phyloP scores from a whole-genome alignment of 2,888 invertebrate species.

The Norana najaformis region DNA sequence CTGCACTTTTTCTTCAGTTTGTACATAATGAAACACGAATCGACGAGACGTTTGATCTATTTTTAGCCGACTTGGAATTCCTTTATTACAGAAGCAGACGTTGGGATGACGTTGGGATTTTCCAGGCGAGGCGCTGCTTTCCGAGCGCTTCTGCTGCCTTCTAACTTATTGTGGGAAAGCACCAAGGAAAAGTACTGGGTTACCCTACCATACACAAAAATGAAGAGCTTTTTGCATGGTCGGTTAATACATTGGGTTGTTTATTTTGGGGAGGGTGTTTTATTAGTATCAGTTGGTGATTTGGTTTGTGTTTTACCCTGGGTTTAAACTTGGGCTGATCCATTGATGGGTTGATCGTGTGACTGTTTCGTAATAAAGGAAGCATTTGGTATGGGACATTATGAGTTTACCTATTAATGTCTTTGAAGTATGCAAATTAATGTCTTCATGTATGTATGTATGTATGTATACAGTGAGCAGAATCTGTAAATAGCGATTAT shows the following conservation, averaged over 20 bases:
- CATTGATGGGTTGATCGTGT: not conserved
- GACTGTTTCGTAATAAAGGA: not conserved
- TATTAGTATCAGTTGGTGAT: not conserved
- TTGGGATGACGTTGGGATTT: not conserved
- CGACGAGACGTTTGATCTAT: not conserved
- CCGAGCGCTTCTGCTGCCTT: not conserved
- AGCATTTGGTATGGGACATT: conserved; percentile 6
- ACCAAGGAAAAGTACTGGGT: too few relatives aligned
- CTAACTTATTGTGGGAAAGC: too few relatives aligned
- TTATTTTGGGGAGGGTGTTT: not conserved
- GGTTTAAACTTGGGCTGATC: not conserved
- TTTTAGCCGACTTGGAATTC: conserved; percentile 6
- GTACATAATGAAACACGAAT: not conserved
- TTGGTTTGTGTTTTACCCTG: not conserved
- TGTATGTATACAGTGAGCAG: not conserved
- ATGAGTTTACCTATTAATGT: not conserved
- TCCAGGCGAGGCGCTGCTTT: too few relatives aligned
- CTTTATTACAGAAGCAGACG: not conserved
- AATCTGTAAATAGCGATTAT: conserved; percentile 13
- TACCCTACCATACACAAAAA: too few relatives aligned
- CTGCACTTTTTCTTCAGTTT: conserved; percentile 8
- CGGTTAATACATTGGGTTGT: not conserved
- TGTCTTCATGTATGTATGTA: not conserved
- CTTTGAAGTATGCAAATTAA: conserved; percentile 7
- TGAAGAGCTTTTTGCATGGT: too few relatives aligned